phyloP scores from a whole-genome alignment of 92 coral and sea anemone genomes.

The Palythoa grandiflora region DNA sequence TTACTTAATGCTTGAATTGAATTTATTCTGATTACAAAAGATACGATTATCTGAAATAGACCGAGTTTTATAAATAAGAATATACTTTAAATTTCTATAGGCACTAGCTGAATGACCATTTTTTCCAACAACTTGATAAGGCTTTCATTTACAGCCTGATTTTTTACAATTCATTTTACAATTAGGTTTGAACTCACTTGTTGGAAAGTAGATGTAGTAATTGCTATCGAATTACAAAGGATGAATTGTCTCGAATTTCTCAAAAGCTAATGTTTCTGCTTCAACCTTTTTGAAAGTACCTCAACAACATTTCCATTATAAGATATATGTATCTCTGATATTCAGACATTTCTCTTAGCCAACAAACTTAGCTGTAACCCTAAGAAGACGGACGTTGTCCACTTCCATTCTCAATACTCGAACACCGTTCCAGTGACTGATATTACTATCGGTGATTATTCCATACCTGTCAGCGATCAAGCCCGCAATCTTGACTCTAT shows the following conservation, averaged over 20 bases:
- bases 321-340: neutral
- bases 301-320: neutral
- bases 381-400: too few relatives aligned
- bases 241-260: neutral
- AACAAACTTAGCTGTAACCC: too few relatives aligned
- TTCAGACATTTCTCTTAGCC: too few relatives aligned
- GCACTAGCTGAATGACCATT: neutral
- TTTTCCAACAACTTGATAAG: neutral
- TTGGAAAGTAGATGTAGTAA: neutral
- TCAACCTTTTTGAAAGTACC: neutral
- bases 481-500: too few relatives aligned
- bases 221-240: conserved; percentile 3
- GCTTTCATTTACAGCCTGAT: too few relatives aligned
- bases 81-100: neutral
- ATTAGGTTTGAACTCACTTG: neutral
- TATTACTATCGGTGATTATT: too few relatives aligned
- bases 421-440: too few relatives aligned
- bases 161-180: neutral
- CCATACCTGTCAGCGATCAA: too few relatives aligned
- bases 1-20: neutral
- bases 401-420: too few relatives aligned
- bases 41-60: conserved; percentile 13
- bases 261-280: neutral
- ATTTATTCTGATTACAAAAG: neutral
- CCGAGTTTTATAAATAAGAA: conserved; percentile 11